Conservation (phyloP, 2,888 invertebrate species). For the Cordylochernes scorpioides region DNA sequence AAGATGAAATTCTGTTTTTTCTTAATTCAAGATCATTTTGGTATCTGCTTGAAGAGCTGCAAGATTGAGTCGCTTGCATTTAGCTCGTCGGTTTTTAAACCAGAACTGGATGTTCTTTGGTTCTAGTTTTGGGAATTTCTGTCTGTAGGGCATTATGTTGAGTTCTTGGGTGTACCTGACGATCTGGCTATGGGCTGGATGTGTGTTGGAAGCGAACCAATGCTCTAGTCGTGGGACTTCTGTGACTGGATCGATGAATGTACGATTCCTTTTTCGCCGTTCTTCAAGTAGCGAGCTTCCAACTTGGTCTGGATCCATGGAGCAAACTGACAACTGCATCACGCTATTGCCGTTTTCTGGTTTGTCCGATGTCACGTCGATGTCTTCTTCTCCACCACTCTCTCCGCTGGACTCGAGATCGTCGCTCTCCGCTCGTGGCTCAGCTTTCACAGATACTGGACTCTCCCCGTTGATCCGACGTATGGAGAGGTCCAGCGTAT, state of each 20-base stretch:
- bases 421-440: slow-evolving; percentile 7
- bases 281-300: slow-evolving; percentile 32
- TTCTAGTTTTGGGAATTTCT: slow-evolving; percentile 92
- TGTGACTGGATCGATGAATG: slow-evolving; percentile 95
- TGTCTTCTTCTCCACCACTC: slow-evolving; percentile 9
- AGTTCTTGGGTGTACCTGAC: slow-evolving; percentile 90
- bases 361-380: slow-evolving; percentile 7
- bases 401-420: slow-evolving; percentile 9
- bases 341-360: slow-evolving; percentile 4
- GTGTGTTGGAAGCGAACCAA: slow-evolving; percentile 53
- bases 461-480: slow-evolving; percentile 6
- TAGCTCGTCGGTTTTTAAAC: slow-evolving; percentile 96
- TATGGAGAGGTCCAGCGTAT: slow-evolving; percentile 14
- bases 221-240: slow-evolving; percentile 35
- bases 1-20: too few species aligned
- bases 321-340: too few species aligned
- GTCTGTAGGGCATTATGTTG: slow-evolving; percentile 84
- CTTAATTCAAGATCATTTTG: too few species aligned
- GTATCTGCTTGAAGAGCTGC: slow-evolving; percentile 9
- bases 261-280: slow-evolving; percentile 74
- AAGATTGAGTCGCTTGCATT: slow-evolving; percentile 67
- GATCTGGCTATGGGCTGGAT: slow-evolving; percentile 90
- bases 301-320: slow-evolving; percentile 5
- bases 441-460: slow-evolving; percentile 8
- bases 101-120: slow-evolving; percentile 98